Conservation (phyloP, 2,888 invertebrate genomes). For the Liodrosophila aerea region DNA sequence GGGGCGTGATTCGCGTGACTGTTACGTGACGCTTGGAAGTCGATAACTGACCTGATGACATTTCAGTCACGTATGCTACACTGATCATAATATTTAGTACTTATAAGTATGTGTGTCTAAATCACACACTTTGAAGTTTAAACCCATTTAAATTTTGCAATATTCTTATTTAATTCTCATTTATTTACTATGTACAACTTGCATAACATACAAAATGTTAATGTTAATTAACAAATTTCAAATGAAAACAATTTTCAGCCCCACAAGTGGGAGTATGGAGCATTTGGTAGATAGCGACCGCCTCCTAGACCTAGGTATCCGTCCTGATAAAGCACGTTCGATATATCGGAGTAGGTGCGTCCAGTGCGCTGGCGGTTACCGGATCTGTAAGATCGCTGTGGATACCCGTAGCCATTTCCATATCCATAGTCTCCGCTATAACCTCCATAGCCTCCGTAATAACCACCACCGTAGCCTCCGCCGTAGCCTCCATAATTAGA, state of each 20-base stretch:
- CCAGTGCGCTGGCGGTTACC: conserved; percentile 66
- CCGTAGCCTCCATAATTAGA: conserved; percentile 20
- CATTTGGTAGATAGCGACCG: conserved; percentile 84
- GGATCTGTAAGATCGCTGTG: background rate
- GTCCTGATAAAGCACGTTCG: conserved; percentile 86
- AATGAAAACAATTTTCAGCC: conserved; percentile 14
- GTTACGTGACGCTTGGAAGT: conserved; percentile 41
- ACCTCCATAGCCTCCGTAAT: conserved; percentile 11
- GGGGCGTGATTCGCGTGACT: conserved; percentile 48
- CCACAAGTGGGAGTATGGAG: conserved; percentile 83
- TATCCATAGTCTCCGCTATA: conserved; percentile 23
- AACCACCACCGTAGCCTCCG: conserved; percentile 10
- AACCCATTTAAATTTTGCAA: no score
- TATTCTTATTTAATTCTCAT: no score
- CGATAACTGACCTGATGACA: conserved; percentile 34
- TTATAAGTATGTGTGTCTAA: background rate
- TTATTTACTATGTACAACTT: no score
- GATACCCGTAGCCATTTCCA: conserved; percentile 16
- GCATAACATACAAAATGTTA: no score
- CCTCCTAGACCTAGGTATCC: conserved; percentile 83
- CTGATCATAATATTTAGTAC: conserved; percentile 19
- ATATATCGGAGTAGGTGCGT: conserved; percentile 87
- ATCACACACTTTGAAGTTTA: background rate
- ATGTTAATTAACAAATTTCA: no score
- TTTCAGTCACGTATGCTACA: conserved; percentile 50